Evolutionary conservation across 2,113 vertebrate genomes (phyloP).

Genomic region (Arenaria interpres): DNA sequence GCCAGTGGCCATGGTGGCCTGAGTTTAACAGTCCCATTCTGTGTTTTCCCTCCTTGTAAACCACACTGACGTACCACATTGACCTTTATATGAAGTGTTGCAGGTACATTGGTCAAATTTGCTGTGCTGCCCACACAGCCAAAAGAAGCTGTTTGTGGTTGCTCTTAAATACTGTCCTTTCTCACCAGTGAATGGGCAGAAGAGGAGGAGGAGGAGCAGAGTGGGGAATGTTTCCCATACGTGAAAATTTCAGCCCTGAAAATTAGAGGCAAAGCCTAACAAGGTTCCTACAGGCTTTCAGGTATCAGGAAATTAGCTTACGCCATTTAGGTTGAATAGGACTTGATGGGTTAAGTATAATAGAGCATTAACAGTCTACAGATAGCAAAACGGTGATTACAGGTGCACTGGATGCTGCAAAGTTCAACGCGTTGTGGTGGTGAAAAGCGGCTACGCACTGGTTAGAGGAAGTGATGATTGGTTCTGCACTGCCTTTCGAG

Average conservation of each 20-base stretch:
- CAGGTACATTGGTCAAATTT: not conserved
- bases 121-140: not conserved
- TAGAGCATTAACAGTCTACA: not conserved
- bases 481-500: not conserved
- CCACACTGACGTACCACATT: not conserved
- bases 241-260: not conserved
- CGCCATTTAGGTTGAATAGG: not conserved
- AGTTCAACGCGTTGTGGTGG: not conserved
- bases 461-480: not conserved
- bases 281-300: not conserved
- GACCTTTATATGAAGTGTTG: not conserved
- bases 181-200: not conserved
- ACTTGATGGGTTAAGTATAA: not conserved
- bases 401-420: not conserved
- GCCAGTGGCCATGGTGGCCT: not conserved
- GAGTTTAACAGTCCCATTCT: not conserved
- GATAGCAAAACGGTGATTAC: not conserved
- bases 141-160: not conserved
- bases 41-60: not conserved
- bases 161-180: not conserved
- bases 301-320: not conserved
- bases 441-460: not conserved
- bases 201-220: not conserved
- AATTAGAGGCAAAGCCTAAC: not conserved
- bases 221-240: not conserved